Percentiles rank a stretch among this genome's conserved stretches.
These are phyloP conservation scores for Megathymus violae DNA, from an alignment of 1,140 invertebrate genomes.

Conservation along the genomic window DNA sequence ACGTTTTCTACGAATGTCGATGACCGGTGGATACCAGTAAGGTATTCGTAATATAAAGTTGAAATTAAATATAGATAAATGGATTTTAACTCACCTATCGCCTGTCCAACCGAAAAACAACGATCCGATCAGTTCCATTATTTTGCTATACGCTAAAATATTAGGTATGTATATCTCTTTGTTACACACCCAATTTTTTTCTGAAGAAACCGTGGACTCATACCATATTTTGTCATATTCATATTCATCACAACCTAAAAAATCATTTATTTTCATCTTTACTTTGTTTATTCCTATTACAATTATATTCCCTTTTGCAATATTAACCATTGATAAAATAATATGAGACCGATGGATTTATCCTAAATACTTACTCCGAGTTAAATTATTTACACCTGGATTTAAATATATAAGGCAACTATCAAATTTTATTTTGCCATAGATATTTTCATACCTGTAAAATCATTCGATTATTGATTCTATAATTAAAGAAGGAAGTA, in stretches of 20 bases:
- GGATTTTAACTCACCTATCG: conserved; percentile 61
- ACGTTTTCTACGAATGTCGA: no score
- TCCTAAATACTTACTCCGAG: conserved; percentile 44
- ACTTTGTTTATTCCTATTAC: neutral
- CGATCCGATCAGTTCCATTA: conserved; percentile 67
- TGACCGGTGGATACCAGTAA: no score
- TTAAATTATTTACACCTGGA: conserved; percentile 47
- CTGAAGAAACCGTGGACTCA: conserved; percentile 55
- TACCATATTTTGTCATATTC: conserved; percentile 74
- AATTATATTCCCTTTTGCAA: no score
- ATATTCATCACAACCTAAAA: conserved; percentile 58
- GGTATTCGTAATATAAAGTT: no score
- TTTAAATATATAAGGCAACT: conserved; percentile 48
- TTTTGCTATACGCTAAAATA: conserved; percentile 61
- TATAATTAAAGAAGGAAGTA: no score
- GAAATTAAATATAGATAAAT: neutral
- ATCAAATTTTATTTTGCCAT: conserved; percentile 37
- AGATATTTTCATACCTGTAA: conserved; percentile 40
- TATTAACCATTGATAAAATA: no score
- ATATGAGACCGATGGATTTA: no score
- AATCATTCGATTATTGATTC: neutral
- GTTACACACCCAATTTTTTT: conserved; percentile 74
- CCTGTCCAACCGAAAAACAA: conserved; percentile 72
- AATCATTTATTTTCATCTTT: conserved; percentile 6
- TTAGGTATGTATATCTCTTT: conserved; percentile 65